Evolutionary conservation across 2,113 vertebrate species (phyloP), one percentile per base, ranked within the genome.

Genomic region (Aegotheles bennettii): DNA sequence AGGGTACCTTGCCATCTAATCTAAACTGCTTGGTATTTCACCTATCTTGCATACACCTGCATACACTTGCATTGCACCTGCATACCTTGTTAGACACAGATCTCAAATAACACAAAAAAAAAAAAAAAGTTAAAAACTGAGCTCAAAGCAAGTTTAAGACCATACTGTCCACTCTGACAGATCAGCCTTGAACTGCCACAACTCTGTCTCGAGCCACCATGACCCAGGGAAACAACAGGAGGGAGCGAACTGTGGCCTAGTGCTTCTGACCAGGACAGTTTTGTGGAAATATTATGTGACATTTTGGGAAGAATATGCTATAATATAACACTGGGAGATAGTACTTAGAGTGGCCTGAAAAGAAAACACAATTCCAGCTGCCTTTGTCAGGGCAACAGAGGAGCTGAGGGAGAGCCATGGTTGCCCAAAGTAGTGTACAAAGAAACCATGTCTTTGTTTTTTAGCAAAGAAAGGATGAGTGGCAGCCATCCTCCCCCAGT

Each of bases 181-280:
- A 47, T 3, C 54, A 81, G 43, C 8, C 33, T 38, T 42, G 38
- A 16, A 33, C 29, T 38, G 38, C 18, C 42, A 80, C 68, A 92
- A 33, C 4, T 8, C 29, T 18, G 5, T 63, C 33, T 81, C 54
- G 84, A 70, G 51, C 23, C 28, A 59, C 14, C 0, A 1, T 25
- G 29, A 67, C 18, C 10, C 0, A 0, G 25, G 26, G 48, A 76
- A 89, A 67, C 3, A 69, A 50, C 10, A 45, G 14, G 13, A 81
- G 26, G 31, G 17, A 78, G 28, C 0, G 0, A 84, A 78, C 2
- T 0, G 0, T 33, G 33, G 45, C 7, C 12, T 40, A 38, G 11
- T 20, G 21, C 15, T 81, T 84, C 73, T 60, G 3, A 53, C 24
- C 21, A 50, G 20, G 36, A 47, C 5, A 29, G 31, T 60, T 71